Conservation (phyloP, 1,140 invertebrate species). For the Heliothis subflexa region DNA sequence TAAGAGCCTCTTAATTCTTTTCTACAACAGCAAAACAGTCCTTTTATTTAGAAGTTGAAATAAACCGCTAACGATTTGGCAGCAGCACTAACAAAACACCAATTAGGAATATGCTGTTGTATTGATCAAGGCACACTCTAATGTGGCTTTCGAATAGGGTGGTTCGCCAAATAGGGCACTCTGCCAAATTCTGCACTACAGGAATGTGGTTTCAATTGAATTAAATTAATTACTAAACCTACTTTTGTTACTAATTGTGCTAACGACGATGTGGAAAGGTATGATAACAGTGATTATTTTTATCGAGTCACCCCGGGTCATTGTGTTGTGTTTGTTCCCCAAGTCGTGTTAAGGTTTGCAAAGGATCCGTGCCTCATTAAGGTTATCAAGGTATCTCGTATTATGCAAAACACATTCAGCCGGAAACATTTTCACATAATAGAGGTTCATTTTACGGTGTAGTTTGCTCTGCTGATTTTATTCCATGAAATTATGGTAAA, state of each 20-base stretch:
- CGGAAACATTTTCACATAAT: constrained; percentile 43
- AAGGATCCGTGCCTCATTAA: constrained; percentile 40
- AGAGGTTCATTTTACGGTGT: constrained; percentile 16
- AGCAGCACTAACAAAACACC: constrained; percentile 5
- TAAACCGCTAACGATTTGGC: background rate
- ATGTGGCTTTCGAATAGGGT: constrained; percentile 27
- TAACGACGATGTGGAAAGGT: constrained; percentile 25
- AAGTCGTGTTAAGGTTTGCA: constrained; percentile 29
- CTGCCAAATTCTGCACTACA: constrained; percentile 39
- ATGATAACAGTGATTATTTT: constrained; percentile 37
- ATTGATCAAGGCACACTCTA: constrained; percentile 31
- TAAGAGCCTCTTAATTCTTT: no score
- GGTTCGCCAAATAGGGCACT: constrained; percentile 32
- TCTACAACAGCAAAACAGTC: background rate
- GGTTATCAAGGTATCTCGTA: constrained; percentile 37
- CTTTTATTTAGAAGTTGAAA: background rate
- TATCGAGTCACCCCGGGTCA: constrained; percentile 28
- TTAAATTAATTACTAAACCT: constrained; percentile 15
- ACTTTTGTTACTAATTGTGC: constrained; percentile 22
- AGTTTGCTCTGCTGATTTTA: constrained; percentile 26
- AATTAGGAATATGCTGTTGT: constrained; percentile 14
- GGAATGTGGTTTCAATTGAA: constrained; percentile 41
- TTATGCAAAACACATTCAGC: constrained; percentile 41
- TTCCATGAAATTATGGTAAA: background rate
- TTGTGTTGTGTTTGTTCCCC: constrained; percentile 35